Evolutionary conservation across 2,113 vertebrate species (phyloP).

Genomic region (Vombatus ursinus): DNA sequence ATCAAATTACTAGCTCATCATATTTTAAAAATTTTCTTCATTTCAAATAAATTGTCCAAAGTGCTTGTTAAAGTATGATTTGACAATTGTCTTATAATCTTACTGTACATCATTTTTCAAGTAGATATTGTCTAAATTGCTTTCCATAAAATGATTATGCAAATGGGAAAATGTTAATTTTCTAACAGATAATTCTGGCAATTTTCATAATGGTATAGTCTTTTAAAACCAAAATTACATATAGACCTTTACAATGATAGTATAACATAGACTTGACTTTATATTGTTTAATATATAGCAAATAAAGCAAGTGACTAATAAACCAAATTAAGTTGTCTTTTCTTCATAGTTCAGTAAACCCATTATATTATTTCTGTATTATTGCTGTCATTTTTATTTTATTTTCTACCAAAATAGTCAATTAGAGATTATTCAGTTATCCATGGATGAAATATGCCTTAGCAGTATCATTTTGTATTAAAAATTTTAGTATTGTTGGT

Average conservation of each 20-base stretch:
- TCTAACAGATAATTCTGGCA: background rate
- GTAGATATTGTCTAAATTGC: background rate
- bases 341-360: background rate
- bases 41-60: background rate
- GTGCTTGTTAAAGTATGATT: background rate
- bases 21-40: background rate
- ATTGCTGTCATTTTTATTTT: background rate
- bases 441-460: background rate
- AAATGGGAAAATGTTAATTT: background rate
- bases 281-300: background rate
- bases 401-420: background rate
- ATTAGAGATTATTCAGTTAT: background rate
- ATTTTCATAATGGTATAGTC: background rate
- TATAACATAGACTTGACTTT: background rate
- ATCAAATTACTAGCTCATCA: background rate
- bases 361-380: background rate
- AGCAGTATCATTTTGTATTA: background rate
- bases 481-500: background rate
- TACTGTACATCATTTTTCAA: background rate
- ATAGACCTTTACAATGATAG: background rate
- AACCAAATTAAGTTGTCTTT: background rate
- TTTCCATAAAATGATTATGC: constrained; percentile 7
- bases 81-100: background rate
- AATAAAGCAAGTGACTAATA: background rate
- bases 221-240: background rate